These are phyloP conservation scores for Ceriagrion tenellum DNA, from an alignment of 2,888 invertebrate genomes.

Conservation along the genomic window DNA sequence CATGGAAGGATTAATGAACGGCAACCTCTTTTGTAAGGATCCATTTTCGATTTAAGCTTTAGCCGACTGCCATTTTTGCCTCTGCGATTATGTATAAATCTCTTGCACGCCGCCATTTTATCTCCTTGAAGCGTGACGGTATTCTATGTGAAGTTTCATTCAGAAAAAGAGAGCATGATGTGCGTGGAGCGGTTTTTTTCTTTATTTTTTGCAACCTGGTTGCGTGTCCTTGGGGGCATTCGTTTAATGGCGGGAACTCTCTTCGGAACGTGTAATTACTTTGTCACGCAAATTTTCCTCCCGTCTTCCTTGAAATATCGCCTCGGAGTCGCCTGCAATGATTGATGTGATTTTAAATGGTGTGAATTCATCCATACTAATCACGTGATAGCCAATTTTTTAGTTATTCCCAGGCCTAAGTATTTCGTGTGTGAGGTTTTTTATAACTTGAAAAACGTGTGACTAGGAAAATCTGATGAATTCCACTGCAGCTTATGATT, in stretches of 20 bases:
- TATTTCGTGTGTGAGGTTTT: neutral
- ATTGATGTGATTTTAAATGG: neutral
- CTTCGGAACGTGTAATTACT: constrained; percentile 26
- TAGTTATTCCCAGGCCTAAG: neutral
- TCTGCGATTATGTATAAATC: neutral
- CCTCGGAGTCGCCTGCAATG: neutral
- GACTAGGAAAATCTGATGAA: neutral
- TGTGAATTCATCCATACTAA: neutral
- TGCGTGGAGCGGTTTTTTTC: neutral
- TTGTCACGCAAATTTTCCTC: neutral
- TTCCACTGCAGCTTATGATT: neutral
- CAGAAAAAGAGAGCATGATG: neutral
- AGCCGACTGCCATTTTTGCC: too few relatives aligned
- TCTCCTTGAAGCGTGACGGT: neutral
- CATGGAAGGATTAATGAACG: too few relatives aligned
- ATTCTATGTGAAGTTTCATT: neutral
- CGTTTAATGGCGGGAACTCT: neutral
- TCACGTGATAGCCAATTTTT: neutral
- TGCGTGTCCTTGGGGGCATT: neutral
- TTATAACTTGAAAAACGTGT: neutral
- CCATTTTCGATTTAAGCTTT: too few relatives aligned
- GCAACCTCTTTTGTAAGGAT: too few relatives aligned
- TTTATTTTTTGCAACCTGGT: neutral
- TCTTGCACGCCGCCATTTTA: neutral
- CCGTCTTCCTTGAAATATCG: neutral